Evolutionary conservation across 2,113 vertebrate species (phyloP).

Genomic region (Gallinago undulata): DNA sequence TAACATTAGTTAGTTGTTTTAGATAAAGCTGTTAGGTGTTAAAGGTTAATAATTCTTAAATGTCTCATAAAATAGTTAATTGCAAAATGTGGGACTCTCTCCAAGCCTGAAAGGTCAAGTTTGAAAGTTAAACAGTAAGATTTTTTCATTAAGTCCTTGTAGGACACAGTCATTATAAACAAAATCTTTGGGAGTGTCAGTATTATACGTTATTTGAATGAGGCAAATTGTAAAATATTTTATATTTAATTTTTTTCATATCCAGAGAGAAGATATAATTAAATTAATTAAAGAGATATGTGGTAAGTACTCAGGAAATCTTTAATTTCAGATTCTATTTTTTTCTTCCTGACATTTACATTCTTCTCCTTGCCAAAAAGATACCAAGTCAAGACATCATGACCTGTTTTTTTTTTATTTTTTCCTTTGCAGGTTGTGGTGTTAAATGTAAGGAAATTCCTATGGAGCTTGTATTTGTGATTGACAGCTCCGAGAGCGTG

Average conservation of each 20-base stretch:
- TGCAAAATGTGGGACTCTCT: neutral
- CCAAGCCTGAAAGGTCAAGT: neutral
- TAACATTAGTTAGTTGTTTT: neutral
- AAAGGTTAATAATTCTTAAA: neutral
- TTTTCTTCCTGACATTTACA: neutral
- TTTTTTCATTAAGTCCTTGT: neutral
- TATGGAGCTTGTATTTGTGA: conserved; percentile 94
- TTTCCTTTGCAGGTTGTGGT: conserved; percentile 81
- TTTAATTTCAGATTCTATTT: neutral
- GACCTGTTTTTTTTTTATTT: neutral
- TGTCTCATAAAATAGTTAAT: neutral
- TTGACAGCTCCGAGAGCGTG: conserved; percentile 93
- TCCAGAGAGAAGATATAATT: conserved; percentile 88
- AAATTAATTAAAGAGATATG: conserved; percentile 91
- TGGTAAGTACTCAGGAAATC: conserved; percentile 75
- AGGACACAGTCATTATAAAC: neutral
- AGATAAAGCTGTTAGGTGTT: neutral
- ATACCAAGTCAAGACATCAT: neutral
- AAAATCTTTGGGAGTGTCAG: neutral
- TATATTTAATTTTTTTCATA: conserved; percentile 17
- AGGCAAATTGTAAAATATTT: neutral
- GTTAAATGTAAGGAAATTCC: conserved; percentile 92
- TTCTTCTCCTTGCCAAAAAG: neutral
- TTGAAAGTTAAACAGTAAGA: neutral
- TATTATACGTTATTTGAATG: neutral